Evolutionary conservation across 2,797 vertebrate species (phyloP).

Genomic region (Pristis pectinata): DNA sequence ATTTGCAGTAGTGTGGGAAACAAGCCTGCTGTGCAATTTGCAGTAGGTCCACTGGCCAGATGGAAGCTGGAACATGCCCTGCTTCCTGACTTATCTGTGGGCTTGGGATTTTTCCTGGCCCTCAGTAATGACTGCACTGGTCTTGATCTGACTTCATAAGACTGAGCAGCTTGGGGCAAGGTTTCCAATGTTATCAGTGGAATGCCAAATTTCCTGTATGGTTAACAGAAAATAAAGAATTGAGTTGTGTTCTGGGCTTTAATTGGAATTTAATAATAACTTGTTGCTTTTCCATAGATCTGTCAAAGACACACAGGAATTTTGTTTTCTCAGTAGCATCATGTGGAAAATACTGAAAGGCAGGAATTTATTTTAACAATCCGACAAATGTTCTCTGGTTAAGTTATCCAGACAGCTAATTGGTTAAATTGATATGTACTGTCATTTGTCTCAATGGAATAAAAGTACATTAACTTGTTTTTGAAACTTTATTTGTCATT

Average conservation of each 20-base stretch:
- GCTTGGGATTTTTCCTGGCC: no score
- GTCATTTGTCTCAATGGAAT: background rate
- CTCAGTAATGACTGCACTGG: no score
- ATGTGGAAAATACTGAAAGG: background rate
- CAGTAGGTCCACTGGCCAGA: no score
- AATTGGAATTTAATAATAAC: background rate
- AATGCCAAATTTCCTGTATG: no score
- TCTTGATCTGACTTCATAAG: no score
- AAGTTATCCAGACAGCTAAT: background rate
- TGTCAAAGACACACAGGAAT: background rate
- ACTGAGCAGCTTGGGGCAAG: no score
- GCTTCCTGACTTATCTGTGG: no score
- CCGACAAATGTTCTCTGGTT: background rate
- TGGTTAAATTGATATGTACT: background rate
- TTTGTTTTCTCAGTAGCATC: background rate
- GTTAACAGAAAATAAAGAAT: background rate
- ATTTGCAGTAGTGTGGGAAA: no score
- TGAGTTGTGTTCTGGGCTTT: background rate
- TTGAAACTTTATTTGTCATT: background rate
- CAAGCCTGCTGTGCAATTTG: no score
- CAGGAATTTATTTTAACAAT: background rate
- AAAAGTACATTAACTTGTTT: background rate
- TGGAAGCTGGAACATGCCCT: no score
- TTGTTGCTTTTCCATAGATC: background rate
- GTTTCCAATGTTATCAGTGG: no score